Conservation (phyloP, 2,797 vertebrate genomes). For the Corythornis leucogaster region DNA sequence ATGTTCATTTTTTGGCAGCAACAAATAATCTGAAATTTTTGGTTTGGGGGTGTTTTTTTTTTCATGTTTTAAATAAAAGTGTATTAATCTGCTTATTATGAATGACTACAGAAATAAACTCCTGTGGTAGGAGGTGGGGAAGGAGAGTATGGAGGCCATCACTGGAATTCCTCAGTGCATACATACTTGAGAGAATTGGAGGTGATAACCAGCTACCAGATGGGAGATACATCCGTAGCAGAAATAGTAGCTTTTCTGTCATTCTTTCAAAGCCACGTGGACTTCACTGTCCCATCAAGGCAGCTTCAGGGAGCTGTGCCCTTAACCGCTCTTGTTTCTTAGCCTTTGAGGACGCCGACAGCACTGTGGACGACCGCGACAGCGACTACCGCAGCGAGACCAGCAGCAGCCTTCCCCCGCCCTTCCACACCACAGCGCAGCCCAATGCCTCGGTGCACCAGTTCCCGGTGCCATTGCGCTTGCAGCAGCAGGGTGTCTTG, state of each 20-base stretch:
- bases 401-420: conserved; percentile 92
- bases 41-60: neutral
- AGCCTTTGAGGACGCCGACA: conserved; percentile 97
- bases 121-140: neutral
- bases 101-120: neutral
- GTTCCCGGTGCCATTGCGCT: conserved; percentile 84
- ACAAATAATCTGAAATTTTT: neutral
- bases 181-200: neutral
- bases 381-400: conserved; percentile 98
- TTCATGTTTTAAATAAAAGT: neutral
- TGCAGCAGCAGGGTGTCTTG: conserved; percentile 80
- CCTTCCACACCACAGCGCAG: conserved; percentile 90
- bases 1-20: neutral
- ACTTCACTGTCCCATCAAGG: neutral
- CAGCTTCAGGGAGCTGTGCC: neutral
- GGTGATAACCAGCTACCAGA: neutral
- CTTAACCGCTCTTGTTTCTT: conserved; percentile 53
- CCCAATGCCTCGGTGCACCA: conserved; percentile 95
- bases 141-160: neutral
- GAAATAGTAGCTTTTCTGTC: neutral
- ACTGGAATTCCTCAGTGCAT: neutral
- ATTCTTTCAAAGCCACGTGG: neutral
- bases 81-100: neutral
- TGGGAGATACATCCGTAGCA: neutral
- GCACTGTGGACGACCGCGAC: conserved; percentile 94